Conservation (phyloP, 2,113 vertebrate species). For the Lophius piscatorius region DNA sequence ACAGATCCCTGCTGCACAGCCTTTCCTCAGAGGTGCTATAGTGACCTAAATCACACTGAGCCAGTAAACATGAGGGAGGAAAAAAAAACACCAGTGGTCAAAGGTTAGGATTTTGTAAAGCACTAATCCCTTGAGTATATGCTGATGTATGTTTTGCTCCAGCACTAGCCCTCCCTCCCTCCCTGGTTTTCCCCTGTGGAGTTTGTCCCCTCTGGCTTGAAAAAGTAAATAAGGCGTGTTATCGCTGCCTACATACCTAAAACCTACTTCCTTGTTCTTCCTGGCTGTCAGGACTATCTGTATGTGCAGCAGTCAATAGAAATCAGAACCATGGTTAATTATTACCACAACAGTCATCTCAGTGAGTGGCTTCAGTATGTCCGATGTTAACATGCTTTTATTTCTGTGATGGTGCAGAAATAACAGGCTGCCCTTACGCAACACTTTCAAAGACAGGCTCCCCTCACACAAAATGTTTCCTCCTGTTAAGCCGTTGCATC, state of each 20-base stretch:
- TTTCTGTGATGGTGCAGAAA: conserved; percentile 12
- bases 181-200: conserved; percentile 36
- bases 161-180: conserved; percentile 30
- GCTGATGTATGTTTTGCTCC: conserved; percentile 57
- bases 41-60: conserved; percentile 53
- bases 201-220: conserved; percentile 53
- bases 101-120: conserved; percentile 62
- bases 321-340: conserved; percentile 58
- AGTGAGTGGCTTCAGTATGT: conserved; percentile 3
- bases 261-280: conserved; percentile 61
- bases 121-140: conserved; percentile 54
- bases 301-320: conserved; percentile 17
- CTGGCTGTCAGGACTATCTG: conserved; percentile 20
- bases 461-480: no score
- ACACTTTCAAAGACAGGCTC: conserved; percentile 22
- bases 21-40: conserved; percentile 29
- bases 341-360: conserved; percentile 45
- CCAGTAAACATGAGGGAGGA: conserved; percentile 31
- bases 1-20: conserved; percentile 47
- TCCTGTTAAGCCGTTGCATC: no score
- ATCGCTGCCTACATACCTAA: conserved; percentile 57
- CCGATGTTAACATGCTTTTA: conserved; percentile 18
- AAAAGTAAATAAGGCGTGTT: conserved; percentile 68
- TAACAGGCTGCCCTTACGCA: not conserved
- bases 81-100: conserved; percentile 46